These are phyloP conservation scores for Chauna torquata DNA, from an alignment of 2,113 vertebrate species.

Conservation along the genomic window DNA sequence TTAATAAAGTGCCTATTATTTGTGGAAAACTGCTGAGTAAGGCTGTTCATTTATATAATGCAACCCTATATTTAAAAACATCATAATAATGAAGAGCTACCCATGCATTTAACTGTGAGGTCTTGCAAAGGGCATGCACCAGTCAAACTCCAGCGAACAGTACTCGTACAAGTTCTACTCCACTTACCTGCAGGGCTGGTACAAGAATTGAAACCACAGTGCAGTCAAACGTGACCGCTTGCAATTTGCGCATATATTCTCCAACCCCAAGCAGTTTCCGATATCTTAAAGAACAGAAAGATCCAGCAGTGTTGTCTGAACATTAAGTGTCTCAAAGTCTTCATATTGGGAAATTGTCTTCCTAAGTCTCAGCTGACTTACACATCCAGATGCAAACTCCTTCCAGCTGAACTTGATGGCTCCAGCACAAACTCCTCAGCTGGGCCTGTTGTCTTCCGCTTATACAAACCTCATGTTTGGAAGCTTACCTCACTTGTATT, in stretches of 20 bases:
- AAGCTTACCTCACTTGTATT: not conserved
- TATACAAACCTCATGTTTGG: not conserved
- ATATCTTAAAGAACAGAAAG: not conserved
- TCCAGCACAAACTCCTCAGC: not conserved
- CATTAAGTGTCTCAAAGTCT: not conserved
- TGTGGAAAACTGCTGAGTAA: constrained; percentile 72
- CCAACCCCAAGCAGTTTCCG: not conserved
- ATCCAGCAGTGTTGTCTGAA: not conserved
- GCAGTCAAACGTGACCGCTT: not conserved
- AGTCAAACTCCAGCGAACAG: accelerated
- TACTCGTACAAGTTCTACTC: not conserved
- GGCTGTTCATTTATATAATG: constrained; percentile 13
- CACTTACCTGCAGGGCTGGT: not conserved
- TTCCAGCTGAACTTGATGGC: not conserved
- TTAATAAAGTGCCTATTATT: constrained; percentile 83
- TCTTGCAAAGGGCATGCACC: not conserved
- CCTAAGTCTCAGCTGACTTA: not conserved
- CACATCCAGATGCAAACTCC: not conserved
- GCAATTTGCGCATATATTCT: not conserved
- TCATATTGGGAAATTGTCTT: not conserved
- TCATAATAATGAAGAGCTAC: not conserved
- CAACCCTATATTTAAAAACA: not conserved
- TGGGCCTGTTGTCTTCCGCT: not conserved
- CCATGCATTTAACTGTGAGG: not conserved
- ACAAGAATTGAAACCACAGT: not conserved